Evolutionary conservation across 37 sponge, comb jelly and placozoan genomes (phyloP).

Genomic region (Mnemiopsis leidyi): DNA sequence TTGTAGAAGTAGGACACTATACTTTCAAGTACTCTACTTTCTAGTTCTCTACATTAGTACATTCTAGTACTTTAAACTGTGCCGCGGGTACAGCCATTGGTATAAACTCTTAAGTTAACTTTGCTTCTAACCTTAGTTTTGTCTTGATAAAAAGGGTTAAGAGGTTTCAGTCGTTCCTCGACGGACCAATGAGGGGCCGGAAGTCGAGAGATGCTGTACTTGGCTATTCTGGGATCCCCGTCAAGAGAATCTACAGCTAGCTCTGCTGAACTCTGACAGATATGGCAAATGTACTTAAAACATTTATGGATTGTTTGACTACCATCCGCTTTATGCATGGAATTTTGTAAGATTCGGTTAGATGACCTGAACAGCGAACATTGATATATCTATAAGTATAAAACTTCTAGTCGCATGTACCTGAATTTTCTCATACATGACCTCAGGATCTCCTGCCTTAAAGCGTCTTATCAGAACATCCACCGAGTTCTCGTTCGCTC

Average conservation of each 20-base stretch:
- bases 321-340: too few species aligned
- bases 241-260: slow-evolving; percentile 48
- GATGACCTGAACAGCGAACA: too few species aligned
- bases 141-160: slow-evolving; percentile 59
- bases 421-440: slow-evolving; percentile 58
- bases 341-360: too few species aligned
- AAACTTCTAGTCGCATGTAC: too few species aligned
- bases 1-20: too few species aligned
- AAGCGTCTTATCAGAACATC: slow-evolving; percentile 9
- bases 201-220: slow-evolving; percentile 7
- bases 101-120: not conserved
- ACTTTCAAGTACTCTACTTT: too few species aligned
- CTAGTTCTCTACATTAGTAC: too few species aligned
- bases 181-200: slow-evolving; percentile 22
- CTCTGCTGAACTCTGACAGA: slow-evolving; percentile 54
- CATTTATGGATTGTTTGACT: too few species aligned
- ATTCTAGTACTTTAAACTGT: too few species aligned
- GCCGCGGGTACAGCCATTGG: not conserved
- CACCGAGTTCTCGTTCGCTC: not conserved
- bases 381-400: too few species aligned
- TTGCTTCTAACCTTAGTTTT: slow-evolving; percentile 19
- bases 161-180: slow-evolving; percentile 51
- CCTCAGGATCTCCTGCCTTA: slow-evolving; percentile 58
- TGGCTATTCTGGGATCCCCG: slow-evolving; percentile 30
- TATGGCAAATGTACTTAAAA: too few species aligned